Evolutionary conservation across 2,113 vertebrate genomes (phyloP).

Genomic region (Rafetus swinhoei): DNA sequence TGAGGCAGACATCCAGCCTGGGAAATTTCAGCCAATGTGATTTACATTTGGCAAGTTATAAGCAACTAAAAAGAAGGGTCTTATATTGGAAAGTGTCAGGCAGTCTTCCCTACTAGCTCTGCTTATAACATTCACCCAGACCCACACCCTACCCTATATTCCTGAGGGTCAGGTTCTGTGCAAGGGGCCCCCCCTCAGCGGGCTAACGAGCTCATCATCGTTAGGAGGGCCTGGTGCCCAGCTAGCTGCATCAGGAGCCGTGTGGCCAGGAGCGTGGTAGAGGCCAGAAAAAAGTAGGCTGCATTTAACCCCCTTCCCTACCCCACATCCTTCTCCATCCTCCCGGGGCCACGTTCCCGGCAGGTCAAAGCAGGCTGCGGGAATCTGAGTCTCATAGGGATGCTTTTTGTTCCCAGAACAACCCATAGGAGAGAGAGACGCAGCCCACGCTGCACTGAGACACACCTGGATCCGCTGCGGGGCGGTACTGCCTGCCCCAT

Average conservation of each 20-base stretch:
- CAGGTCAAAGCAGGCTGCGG: not conserved
- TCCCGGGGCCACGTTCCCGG: not conserved
- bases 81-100: not conserved
- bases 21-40: not conserved
- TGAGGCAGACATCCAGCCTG: not conserved
- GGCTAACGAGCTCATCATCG: no score
- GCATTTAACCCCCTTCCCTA: no score
- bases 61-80: not conserved
- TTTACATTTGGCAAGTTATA: not conserved
- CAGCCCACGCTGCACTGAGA: not conserved
- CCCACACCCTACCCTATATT: no score
- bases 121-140: not conserved
- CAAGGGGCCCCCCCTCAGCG: not conserved
- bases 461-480: not conserved
- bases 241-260: no score
- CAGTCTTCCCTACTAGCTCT: fast-evolving
- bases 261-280: no score
- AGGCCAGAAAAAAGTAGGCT: no score
- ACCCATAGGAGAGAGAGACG: no score
- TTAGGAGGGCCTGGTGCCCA: no score
- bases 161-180: no score
- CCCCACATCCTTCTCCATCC: no score
- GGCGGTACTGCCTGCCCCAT: not conserved
- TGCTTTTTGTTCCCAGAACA: not conserved
- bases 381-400: not conserved